Evolutionary conservation across 2,113 vertebrate genomes (phyloP).

Genomic region (Verasper variegatus): DNA sequence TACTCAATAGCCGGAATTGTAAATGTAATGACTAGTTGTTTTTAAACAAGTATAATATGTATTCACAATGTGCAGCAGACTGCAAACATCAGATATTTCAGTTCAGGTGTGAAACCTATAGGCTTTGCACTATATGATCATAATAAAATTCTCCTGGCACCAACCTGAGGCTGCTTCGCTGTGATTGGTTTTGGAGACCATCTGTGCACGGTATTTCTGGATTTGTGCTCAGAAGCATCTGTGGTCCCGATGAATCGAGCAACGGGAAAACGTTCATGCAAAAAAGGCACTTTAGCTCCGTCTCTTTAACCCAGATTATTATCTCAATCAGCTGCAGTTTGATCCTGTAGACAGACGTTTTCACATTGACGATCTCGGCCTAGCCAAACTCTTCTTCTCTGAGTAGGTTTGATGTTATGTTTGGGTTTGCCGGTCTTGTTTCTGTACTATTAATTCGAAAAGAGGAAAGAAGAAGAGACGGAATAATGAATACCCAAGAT

Average conservation of each 20-base stretch:
- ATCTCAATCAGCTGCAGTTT: conserved; percentile 2
- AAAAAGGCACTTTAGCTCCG: neutral
- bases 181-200: conserved; percentile 42
- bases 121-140: neutral
- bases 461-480: conserved; percentile 7
- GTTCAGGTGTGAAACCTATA: too few relatives aligned
- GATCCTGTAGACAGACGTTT: conserved; percentile 2
- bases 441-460: conserved; percentile 22
- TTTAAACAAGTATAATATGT: too few relatives aligned
- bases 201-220: conserved; percentile 26
- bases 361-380: too few relatives aligned
- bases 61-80: too few relatives aligned
- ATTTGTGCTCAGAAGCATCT: conserved; percentile 31
- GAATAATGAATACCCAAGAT: conserved; percentile 40
- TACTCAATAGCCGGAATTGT: too few relatives aligned
- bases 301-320: conserved; percentile 25
- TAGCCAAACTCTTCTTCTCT: neutral
- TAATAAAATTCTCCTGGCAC: conserved; percentile 3
- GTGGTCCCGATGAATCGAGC: conserved; percentile 18
- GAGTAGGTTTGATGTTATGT: neutral
- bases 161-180: conserved; percentile 35
- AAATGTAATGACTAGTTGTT: too few relatives aligned
- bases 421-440: neutral
- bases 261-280: conserved; percentile 2
- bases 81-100: too few relatives aligned